Evolutionary conservation across 2,113 vertebrate species (phyloP), one percentile per base, ranked within the genome.

Genomic region (Irena cyanogastra): DNA sequence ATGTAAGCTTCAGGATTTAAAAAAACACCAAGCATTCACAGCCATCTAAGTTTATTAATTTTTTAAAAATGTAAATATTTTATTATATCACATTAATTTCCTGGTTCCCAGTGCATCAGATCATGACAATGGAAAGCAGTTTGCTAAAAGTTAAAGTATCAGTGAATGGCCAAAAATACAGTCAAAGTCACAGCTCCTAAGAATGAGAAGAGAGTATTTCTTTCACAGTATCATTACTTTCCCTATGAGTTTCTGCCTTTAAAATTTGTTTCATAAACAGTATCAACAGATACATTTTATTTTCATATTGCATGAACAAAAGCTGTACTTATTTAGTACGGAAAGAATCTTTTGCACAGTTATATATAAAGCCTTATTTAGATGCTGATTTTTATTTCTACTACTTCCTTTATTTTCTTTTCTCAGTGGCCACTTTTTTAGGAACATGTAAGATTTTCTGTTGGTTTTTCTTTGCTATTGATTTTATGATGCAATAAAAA

Each of bases 31-130:
- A 54, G 42, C 60, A 60, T 52, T 78, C 57, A 60, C 19, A 81
- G 59, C 4, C 11, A 42, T 15, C 0, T 19, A 33, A 47, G 5
- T 37, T 54, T 26, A n/a, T 12, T 57, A 0, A 4, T 74, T 50
- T 59, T 20, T 11, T 1, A 22, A 31, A 39, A 20, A 39, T 30
- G 15, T 11, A 91, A 72, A 83, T 16, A 83, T 6, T 11, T 63
- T 75, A 39, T 41, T 31, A 13, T 8, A 64, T n/a, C 21, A 49
- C 9, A n/a, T 28, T 54, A 2, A 42, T 66, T 76, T 86, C 63
- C 66, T 65, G 13, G 9, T 10, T 85, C 37, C 7, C 21, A 52
- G 1, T 0, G 19, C 26, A 28, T 61, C 13, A 42, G 22, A 83
- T 21, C 13, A 68, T 13, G 8, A 83, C 74, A 78, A 42, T 9